These are phyloP conservation scores for Holacanthella duospinosa DNA, from an alignment of 2,888 invertebrate species.

Conservation along the genomic window DNA sequence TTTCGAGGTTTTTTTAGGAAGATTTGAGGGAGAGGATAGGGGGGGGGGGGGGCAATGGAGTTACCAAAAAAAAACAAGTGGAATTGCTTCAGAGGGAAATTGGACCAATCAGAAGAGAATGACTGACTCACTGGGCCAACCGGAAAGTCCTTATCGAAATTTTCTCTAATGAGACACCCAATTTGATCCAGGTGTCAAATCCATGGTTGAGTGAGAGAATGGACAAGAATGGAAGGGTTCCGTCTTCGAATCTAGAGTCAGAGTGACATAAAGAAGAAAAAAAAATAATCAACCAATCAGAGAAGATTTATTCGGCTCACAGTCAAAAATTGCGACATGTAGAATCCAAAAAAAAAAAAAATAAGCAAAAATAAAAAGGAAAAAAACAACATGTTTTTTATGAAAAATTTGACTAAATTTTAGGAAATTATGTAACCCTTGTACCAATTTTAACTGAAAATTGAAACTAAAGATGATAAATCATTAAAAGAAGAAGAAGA, in stretches of 20 bases:
- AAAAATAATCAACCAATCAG: not conserved
- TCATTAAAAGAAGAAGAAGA: no score
- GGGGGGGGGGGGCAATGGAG: no score
- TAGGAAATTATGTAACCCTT: no score
- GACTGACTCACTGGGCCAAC: slow-evolving; percentile 49
- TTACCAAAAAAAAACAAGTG: not conserved
- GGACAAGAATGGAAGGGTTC: slow-evolving; percentile 76
- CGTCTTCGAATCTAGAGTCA: slow-evolving; percentile 85
- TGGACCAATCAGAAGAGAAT: not conserved
- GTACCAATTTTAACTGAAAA: no score
- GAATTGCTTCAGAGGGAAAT: not conserved
- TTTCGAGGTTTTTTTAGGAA: no score
- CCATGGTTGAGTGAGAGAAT: slow-evolving; percentile 73
- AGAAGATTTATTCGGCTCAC: no score
- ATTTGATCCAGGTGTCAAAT: slow-evolving; percentile 50
- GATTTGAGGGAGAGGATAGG: no score
- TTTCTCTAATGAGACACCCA: slow-evolving; percentile 39
- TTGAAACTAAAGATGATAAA: no score
- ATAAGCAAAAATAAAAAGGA: no score
- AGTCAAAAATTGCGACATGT: no score
- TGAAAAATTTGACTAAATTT: not conserved
- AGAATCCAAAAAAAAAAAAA: no score
- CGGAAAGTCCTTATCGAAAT: slow-evolving; percentile 59
- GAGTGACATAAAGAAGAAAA: no score
- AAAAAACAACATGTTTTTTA: not conserved